Evolutionary conservation across 2,113 vertebrate species (phyloP), one percentile per base, ranked within the genome.

Genomic region (Anas platyrhynchos): DNA sequence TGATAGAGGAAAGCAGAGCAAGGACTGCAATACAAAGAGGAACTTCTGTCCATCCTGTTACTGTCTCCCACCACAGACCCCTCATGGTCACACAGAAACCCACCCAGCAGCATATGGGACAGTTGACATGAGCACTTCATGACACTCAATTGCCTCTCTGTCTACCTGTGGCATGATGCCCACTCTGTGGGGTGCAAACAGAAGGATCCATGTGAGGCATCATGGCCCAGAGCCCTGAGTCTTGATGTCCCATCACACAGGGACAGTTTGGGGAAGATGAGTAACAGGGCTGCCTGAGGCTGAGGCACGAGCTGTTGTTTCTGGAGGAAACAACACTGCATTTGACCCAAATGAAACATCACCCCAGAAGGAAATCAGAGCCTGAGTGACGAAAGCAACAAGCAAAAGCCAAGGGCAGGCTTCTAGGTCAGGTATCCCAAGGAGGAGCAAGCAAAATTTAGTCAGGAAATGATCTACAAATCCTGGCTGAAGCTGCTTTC

Each of bases 181-280:
- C 50, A 26, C 7, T 26, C 50, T 25, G 22, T 7, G 7, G 13
- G 8, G 67, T 34, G 50, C 32, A 69, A 50, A 69, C 16, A 5
- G 5, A 73, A 81, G 29, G 32, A 13, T n/a, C 38, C 8, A 22
- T 5, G 11, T 0, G 8, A 15, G 38, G 13, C 41, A 55, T 75
- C 26, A 31, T 1, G 9, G 7, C 23, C 16, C 52, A 84, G 82
- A 87, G 34, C 36, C 50, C 22, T 2, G 12, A 48, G 29, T 22
- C 50, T 86, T 0, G 0, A 20, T 23, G 4, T n/a, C 7, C 43
- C 27, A 36, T 67, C 11, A 11, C 38, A 76, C 1, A 1, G 34
- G 6, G 32, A 72, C 29, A 73, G 46, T 3, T 20, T 1, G 22
- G 26, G 25, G 38, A 56, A 38, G 78, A 61, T 41, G 21, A 83